A percentile compares a stretch with the other conserved stretches of the same genome.
These are phyloP conservation scores for Oedothorax gibbosus DNA, from an alignment of 1,140 invertebrate species.

Conservation along the genomic window DNA sequence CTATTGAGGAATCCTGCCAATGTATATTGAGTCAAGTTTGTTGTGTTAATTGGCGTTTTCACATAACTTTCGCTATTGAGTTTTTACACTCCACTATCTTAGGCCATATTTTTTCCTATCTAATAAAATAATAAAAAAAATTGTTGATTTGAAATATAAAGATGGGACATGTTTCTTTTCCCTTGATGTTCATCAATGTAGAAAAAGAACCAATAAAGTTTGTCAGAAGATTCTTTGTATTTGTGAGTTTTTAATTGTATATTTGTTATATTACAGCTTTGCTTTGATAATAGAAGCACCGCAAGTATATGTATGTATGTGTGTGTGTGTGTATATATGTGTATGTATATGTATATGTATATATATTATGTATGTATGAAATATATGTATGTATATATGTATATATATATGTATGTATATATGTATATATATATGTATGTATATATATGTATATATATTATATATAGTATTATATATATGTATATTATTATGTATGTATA, in stretches of 20 bases:
- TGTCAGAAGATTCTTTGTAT: constrained; percentile 19
- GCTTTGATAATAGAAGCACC: no score
- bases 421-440: no score
- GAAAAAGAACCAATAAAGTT: constrained; percentile 46
- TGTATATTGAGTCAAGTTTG: constrained; percentile 46
- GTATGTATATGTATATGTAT: no score
- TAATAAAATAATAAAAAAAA: constrained; percentile 8
- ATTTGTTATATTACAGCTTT: no score
- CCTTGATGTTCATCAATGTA: constrained; percentile 55
- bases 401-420: no score
- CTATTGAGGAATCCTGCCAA: constrained; percentile 42
- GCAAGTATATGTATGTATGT: no score
- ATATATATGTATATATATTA: no score
- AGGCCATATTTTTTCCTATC: constrained; percentile 37
- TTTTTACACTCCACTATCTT: constrained; percentile 2
- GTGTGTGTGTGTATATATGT: no score
- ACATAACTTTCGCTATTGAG: constrained; percentile 20
- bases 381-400: no score
- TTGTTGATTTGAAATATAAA: constrained; percentile 18
- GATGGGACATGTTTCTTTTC: constrained; percentile 23
- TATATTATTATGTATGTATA: no score
- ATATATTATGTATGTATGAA: no score
- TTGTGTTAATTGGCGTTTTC: constrained; percentile 36
- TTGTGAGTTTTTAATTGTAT: neutral
- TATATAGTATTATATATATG: no score